A percentile compares a stretch with the other conserved stretches of the same genome.
Evolutionary conservation across 2,113 vertebrate species (phyloP).

Genomic region (Grammomys dolichurus): DNA sequence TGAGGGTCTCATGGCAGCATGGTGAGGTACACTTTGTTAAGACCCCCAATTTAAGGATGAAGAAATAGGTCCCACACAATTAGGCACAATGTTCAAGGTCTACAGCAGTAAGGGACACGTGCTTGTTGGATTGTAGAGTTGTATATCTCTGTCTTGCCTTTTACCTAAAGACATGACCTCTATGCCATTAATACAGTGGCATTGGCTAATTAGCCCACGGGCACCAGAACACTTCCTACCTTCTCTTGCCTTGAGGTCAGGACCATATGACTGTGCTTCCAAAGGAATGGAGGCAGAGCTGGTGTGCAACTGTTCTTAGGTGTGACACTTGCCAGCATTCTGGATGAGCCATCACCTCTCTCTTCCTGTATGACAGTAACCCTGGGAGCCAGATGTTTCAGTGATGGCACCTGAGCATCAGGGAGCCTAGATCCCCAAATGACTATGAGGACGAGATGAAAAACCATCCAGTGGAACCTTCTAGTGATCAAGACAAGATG

Average conservation of each 20-base stretch:
- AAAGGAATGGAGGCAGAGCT: not conserved
- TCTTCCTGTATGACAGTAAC: not conserved
- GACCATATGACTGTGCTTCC: not conserved
- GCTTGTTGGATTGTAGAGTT: not conserved
- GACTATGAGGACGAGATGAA: not conserved
- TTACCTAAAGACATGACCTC: not conserved
- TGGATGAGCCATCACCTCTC: accelerated
- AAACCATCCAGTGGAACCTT: not conserved
- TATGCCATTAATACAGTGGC: not conserved
- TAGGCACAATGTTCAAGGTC: not conserved
- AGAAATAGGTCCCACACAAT: not conserved
- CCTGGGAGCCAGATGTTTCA: not conserved
- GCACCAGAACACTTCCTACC: not conserved
- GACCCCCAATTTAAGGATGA: not conserved
- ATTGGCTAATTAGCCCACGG: not conserved
- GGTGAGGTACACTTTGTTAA: not conserved
- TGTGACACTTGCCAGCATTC: not conserved
- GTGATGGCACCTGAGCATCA: not conserved
- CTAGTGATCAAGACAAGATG: not conserved
- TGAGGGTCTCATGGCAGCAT: not conserved
- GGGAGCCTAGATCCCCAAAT: not conserved
- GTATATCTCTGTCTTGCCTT: not conserved
- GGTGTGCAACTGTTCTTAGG: not conserved
- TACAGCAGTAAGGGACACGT: not conserved
- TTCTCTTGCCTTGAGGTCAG: not conserved